Conservation (phyloP, 2,113 vertebrate species). For the Mirounga angustirostris region DNA sequence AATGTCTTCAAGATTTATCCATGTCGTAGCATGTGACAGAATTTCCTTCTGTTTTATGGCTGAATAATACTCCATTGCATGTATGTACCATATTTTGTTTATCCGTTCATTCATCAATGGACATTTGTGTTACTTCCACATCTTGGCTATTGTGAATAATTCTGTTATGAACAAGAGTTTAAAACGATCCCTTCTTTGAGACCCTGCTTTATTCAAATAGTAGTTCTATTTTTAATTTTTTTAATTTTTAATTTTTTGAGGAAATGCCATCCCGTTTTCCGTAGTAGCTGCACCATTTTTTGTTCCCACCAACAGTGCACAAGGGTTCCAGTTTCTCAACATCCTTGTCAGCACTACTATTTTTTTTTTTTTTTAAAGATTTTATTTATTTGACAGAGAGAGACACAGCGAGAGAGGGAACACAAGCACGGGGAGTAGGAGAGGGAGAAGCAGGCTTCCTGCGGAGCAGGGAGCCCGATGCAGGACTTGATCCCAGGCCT, state of each 20-base stretch:
- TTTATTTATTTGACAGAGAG: no score
- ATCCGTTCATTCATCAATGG: not conserved
- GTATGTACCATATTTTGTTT: not conserved
- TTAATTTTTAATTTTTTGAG: not conserved
- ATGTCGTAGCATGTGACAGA: not conserved
- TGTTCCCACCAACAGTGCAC: not conserved
- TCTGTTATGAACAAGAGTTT: not conserved
- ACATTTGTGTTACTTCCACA: not conserved
- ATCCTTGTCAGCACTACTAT: not conserved
- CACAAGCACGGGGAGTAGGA: no score
- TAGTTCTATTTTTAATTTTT: not conserved
- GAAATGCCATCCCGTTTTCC: not conserved
- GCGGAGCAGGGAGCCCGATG: no score
- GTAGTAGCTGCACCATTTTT: not conserved
- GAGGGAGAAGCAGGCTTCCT: no score
- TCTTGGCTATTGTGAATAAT: not conserved
- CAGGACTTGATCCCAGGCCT: no score
- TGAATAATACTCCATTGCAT: not conserved
- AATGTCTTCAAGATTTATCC: not conserved
- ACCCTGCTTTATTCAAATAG: not conserved
- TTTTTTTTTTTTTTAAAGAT: not conserved
- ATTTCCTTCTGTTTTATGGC: not conserved
- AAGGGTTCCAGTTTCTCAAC: not conserved
- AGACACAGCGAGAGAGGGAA: no score
- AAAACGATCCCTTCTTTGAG: not conserved